These are phyloP conservation scores for Harpegnathos saltator DNA, from an alignment of 1,140 invertebrate genomes.

Conservation along the genomic window DNA sequence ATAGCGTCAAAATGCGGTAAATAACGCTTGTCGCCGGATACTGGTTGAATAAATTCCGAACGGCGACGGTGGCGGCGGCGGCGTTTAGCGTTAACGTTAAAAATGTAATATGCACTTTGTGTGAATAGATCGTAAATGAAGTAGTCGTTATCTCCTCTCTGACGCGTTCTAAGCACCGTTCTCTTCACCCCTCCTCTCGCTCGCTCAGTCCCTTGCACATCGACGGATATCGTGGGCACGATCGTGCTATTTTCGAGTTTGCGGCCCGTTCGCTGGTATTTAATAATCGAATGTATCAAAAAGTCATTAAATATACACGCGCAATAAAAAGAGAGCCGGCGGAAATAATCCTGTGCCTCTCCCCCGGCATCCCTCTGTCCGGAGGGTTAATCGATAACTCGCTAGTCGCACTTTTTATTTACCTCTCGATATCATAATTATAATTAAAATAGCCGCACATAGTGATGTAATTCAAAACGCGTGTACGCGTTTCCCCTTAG, in stretches of 20 bases:
- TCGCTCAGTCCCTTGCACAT: too few relatives aligned
- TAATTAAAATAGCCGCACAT: slow-evolving; percentile 49
- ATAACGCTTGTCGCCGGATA: background rate
- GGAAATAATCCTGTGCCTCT: slow-evolving; percentile 20
- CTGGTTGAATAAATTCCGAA: slow-evolving; percentile 28
- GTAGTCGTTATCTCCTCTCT: background rate
- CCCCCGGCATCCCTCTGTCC: background rate
- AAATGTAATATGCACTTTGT: background rate
- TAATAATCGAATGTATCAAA: slow-evolving; percentile 17
- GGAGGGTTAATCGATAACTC: slow-evolving; percentile 35
- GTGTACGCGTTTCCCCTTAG: too few relatives aligned
- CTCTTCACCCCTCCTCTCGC: too few relatives aligned
- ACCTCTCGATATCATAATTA: slow-evolving; percentile 45
- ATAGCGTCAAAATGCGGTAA: slow-evolving; percentile 17
- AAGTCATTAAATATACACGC: slow-evolving; percentile 29
- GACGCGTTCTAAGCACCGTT: background rate
- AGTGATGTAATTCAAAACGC: slow-evolving; percentile 47
- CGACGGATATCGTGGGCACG: too few relatives aligned
- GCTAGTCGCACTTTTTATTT: slow-evolving; percentile 41
- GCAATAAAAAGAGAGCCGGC: background rate
- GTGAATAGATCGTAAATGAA: background rate
- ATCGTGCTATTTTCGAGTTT: slow-evolving; percentile 1
- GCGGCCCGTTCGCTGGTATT: background rate
- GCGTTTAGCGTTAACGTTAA: background rate
- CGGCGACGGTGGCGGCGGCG: too few relatives aligned